Base-by-base conservation (phyloP, 2,113 vertebrate species). In the Tringa solitaria region DNA sequence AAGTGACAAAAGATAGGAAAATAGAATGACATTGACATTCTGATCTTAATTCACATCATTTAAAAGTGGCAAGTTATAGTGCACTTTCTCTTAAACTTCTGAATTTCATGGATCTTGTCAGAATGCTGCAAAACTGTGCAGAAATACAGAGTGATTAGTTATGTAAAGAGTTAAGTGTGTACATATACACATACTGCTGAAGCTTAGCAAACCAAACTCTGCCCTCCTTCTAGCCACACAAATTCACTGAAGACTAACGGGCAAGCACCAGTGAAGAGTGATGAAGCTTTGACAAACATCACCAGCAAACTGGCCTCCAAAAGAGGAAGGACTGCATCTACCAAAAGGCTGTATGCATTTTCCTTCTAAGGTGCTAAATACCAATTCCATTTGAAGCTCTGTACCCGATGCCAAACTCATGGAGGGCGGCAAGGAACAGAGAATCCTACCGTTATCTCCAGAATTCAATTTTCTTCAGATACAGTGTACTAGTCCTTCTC, bases 11-110 rank as follows among this genome's bases (percentile, higher is more conserved):
- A 87, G 80, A 61, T 0, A 41, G 57, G 65, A 91, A 97, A 97
- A 92, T 14, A 95, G 39, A 95, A 82, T 67, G 89, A 89, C 80
- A 93, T 5, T 69, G 69, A 84, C 89, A 91, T 95, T 91, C 69
- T 89, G 84, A 92, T 95, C 92, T 84, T 91, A 95, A 89, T 84
- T 95, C 74, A 89, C 53, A 46, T 84, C 2, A 89, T 79, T 93
- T 87, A 54, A 46, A 96, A 93, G 35, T 50, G 53, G 30, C 24
- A 93, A 82, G 80, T 88, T 86, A 70, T 3, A 82, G 51, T 5
- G 22, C 27, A 89, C 39, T 75, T 92, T 64, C 64, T 90, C 43
- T 60, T 64, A 59, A 90, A 88, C 41, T 95, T 88, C 33, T 39
- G 41, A 15, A 12, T 60, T 91, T 51, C 26, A 23, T 1, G 13